Evolutionary conservation across 2,113 vertebrate species (phyloP).

Genomic region (Lamprotornis superbus): DNA sequence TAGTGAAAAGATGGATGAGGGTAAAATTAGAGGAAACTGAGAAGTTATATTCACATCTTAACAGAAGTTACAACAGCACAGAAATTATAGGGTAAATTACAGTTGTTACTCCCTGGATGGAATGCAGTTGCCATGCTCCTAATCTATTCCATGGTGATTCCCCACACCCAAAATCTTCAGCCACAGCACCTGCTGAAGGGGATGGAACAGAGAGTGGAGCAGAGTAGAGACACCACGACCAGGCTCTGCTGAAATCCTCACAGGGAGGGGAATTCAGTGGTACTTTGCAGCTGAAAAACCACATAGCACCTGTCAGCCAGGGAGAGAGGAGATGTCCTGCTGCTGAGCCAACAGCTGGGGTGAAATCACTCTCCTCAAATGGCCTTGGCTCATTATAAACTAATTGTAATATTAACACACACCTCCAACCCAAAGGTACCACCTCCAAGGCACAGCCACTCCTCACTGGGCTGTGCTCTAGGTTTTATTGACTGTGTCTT

Average conservation of each 20-base stretch:
- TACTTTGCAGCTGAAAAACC: neutral
- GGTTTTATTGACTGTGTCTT: neutral
- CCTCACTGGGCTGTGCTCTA: no score
- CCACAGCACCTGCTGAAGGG: neutral
- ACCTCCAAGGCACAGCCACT: neutral
- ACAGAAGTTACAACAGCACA: neutral
- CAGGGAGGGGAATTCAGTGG: neutral
- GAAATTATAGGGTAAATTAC: neutral
- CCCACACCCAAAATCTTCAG: neutral
- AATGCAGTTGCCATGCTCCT: neutral
- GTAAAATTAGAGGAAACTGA: neutral
- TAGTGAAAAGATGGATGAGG: neutral
- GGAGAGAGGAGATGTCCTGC: neutral
- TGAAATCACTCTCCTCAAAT: neutral
- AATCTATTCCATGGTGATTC: neutral
- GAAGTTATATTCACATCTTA: neutral
- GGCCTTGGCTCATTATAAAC: neutral
- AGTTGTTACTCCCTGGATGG: neutral
- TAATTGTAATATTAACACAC: neutral
- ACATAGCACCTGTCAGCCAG: neutral
- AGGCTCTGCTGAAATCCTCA: neutral
- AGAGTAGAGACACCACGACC: accelerated
- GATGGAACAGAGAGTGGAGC: neutral
- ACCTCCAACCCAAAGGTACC: neutral
- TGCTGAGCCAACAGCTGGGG: neutral